phyloP scores from a whole-genome alignment of 2,888 invertebrate species.

The Caenorhabditis angaria region DNA sequence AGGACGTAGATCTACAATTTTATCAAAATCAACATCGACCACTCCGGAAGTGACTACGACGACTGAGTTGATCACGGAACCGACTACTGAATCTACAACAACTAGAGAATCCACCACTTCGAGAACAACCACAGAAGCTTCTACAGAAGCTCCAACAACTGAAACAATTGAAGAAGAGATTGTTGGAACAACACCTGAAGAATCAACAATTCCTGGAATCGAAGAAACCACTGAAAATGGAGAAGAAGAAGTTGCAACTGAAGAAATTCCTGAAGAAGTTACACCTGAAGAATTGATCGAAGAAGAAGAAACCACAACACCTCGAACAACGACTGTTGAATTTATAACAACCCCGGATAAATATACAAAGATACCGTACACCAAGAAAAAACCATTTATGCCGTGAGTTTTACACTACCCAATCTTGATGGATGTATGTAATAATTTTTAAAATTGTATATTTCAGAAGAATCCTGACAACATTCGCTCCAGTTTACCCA shows the following conservation, averaged over 20 bases:
- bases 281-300: neutral
- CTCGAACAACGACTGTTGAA: slow-evolving; percentile 7
- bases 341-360: slow-evolving; percentile 18
- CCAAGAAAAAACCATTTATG: slow-evolving; percentile 26
- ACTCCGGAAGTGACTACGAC: too few species aligned
- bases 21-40: slow-evolving; percentile 3
- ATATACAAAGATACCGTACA: slow-evolving; percentile 33
- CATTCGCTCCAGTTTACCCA: slow-evolving; percentile 39
- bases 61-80: neutral
- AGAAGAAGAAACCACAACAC: slow-evolving; percentile 11
- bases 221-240: slow-evolving; percentile 6
- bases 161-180: slow-evolving; percentile 16
- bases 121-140: too few species aligned
- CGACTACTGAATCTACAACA: neutral
- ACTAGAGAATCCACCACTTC: slow-evolving; percentile 7
- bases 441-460: neutral
- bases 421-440: too few species aligned
- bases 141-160: slow-evolving; percentile 15
- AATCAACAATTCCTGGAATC: neutral
- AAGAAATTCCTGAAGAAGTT: slow-evolving; percentile 6
- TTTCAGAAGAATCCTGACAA: slow-evolving; percentile 25
- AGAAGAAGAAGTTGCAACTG: neutral
- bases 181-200: neutral
- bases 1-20: neutral
- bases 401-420: slow-evolving; percentile 5